These are phyloP conservation scores for Catotricha subobsoleta DNA, from an alignment of 2,888 invertebrate species.

Conservation along the genomic window DNA sequence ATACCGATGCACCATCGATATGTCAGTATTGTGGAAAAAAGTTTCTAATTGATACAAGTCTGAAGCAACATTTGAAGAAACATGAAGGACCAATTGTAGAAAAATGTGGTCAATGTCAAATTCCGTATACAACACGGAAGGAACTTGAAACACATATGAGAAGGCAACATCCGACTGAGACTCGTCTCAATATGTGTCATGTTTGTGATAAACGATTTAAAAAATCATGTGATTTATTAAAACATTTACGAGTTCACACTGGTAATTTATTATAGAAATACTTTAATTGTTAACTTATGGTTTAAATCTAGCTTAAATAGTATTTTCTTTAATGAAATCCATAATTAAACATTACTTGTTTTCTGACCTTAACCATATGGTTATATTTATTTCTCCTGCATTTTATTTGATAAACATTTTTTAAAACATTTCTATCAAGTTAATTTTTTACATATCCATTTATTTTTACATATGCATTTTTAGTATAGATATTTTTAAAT, in stretches of 20 bases:
- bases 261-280: no score
- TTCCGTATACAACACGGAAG: constrained; percentile 6
- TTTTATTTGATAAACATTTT: no score
- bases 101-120: constrained; percentile 4
- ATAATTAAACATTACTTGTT: no score
- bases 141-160: constrained; percentile 7
- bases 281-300: no score
- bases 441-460: no score
- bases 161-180: background rate
- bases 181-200: background rate
- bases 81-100: constrained; percentile 6
- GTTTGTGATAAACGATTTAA: constrained; percentile 3
- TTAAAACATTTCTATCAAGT: no score
- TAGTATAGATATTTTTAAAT: no score
- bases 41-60: constrained; percentile 4
- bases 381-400: no score
- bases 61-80: constrained; percentile 8
- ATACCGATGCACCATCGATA: constrained; percentile 5
- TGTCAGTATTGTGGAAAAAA: constrained; percentile 8
- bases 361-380: no score
- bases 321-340: no score
- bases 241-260: constrained; percentile 4
- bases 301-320: no score
- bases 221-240: constrained; percentile 4
- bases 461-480: no score